Evolutionary conservation across 2,113 vertebrate species (phyloP), one percentile per base, ranked within the genome.

Genomic region (Nycticryphes semicollaris): DNA sequence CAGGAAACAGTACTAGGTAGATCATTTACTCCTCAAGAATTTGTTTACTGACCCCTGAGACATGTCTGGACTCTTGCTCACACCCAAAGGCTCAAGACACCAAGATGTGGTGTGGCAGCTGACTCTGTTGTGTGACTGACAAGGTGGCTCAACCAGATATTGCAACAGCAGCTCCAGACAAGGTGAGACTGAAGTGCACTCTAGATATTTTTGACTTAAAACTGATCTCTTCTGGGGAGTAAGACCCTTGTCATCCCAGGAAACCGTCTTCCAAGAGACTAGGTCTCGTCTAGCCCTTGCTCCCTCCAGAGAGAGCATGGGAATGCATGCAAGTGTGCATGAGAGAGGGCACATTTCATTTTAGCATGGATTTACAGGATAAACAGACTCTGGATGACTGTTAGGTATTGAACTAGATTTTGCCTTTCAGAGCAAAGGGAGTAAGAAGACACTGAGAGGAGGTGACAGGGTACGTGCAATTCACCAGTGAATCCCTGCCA

Each of bases 271-370:
- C 51, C 45, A 66, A 45, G 39, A 24, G 45, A 43, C 19, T 43
- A 77, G 30, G 30, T 62, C 30, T 78, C 54, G 21, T 15, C 37
- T 63, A 48, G 48, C 27, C 14, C 45, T 84, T 79, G 62, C 24
- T 54, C 21, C 30, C 17, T 69, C 83, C 62, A 73, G 54, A 83
- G 41, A 22, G 20, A 64, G 8, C 0, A 0, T 68, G 20, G 50
- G 62, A 75, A 39, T 2, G 10, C 62, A 70, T 1, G 1, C 33
- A 28, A 0, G 4, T 30, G 51, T 0, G 0, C 10, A 14, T 0
- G 8, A 37, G 37, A 66, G 37, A 60, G 39, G 76, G 14, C 12
- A 22, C 35, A 67, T 15, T 90, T 50, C 23, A 31, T 69, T 93
- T 87, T 37, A 66, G 7, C 28, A 48, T 18, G 39, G 33, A 54